Base-by-base conservation (phyloP, 1,140 invertebrate species). In the Sitobion miscanthi region DNA sequence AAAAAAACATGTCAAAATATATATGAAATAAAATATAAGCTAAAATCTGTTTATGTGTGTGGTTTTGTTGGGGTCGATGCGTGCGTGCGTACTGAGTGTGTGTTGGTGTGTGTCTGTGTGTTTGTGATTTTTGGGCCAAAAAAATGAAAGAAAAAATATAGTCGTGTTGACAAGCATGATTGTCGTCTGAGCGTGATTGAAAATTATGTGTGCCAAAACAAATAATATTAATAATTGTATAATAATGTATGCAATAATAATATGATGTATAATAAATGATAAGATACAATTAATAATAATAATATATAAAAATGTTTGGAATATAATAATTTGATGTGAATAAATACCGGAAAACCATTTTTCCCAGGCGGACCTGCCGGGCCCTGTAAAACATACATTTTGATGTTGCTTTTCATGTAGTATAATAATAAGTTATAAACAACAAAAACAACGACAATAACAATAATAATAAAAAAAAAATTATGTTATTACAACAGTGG, bases 291-390 rank as follows among this genome's bases (percentile, higher is more conserved):
- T 14, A 35, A 20, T 45, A 90, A 90, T 20, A 30, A 90, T 90
- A 90, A 89, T 54, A 57, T 8, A 89, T 54, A 77, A 77, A 77
- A 77, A 77, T 77, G 9, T 38, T 89, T 17, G 20, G 6, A 89
- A 47, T 88, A 54, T 35, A 88, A 49, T 52, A 52, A 88, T 88
- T 35, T 88, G 23, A 52, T 57, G 38, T 96, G 96, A 95, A 95
- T 96, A 96, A 95, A 96, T 98, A 98, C 97, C 97, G 97, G 97
- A 97, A 98, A 98, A 96, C 97, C 97, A 95, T 97, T 98, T 96
- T 98, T 98, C 95, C 97, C 97, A 94, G 97, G 96, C 94, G 97
- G 96, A 95, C 97, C 97, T 95, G 96, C 96, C 94, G 96, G 95
- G 95, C 97, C 97, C 97, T 98, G 96, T 94, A 97, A 97, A 96